Evolutionary conservation across 1,140 invertebrate species (phyloP), one percentile per base, ranked within the genome.

Genomic region (Drosophila hydei): DNA sequence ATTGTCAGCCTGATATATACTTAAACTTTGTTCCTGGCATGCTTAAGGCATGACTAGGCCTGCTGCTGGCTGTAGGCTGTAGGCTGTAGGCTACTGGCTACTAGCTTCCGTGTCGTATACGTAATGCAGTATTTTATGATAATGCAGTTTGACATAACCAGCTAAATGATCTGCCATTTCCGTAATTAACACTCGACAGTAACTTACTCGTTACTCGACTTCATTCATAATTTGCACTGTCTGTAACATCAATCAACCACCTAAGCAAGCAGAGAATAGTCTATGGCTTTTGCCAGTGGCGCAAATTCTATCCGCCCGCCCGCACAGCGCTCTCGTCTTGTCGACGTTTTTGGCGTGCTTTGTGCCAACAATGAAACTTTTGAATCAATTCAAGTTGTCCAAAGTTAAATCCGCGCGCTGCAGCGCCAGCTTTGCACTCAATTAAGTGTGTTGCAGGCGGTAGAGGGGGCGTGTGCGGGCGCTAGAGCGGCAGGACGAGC

Each of bases 381-480:
- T 88, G 83, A 88, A 87, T 87, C 81, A 87, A 87, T 87, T 88
- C 83, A 87, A 88, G 78, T 87, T 88, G 83, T 88, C 70, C 64
- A 88, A 88, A 88, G 75, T 87, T 87, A 88, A 87, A 88, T 87
- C 83, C 65, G 68, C 67, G 67, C 77, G 52, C 45, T 73, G 68
- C 77, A 70, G 72, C 80, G 62, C 55, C 67, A 83, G 83, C 84
- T 87, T 87, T 87, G 83, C 83, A 87, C 83, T 87, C 83, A 87
- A 87, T 87, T 87, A 87, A 87, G 75, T 88, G 76, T 79, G 79
- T 83, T 74, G 56, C 11, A 19, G 27, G 11, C 14, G 59, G 4
- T 3, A 33, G 9, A 18, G 33, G 63, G 12, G 25, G 27, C 1
- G 16, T 8, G 21, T 14, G 23, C 25, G 38, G 14, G 42, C n/a